Evolutionary conservation across 2,797 vertebrate species (phyloP), one percentile per base, ranked within the genome.

Genomic region (Pachyuromys duprasi): DNA sequence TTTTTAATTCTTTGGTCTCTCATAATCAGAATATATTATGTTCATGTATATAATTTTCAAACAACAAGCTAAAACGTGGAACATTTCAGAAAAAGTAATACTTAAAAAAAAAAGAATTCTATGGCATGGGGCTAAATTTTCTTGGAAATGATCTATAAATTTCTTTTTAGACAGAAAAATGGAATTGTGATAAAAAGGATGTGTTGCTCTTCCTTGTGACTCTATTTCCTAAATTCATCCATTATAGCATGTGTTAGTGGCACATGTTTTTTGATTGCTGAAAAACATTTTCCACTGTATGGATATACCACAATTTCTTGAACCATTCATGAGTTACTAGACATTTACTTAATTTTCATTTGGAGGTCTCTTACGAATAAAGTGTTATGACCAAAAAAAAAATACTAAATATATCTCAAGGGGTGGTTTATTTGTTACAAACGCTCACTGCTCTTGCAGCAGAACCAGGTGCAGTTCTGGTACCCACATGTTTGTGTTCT

Each of bases 261-360:
- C 57, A 70, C 31, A 63, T 86, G n/a, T 86, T n/a, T 91, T 94
- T 89, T 86, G 42, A 55, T 13, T 74, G 69, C 31, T 94, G 28
- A 89, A 72, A 76, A 65, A 39, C 67, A 88, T 83, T 55, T 67
- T 76, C 28, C 17, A 45, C 53, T 82, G 3, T 36, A 53, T 78
- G n/a, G 18, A 49, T 74, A 81, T 39, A 89, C 3, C 42, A 53
- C 74, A 76, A 84, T 69, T 93, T 81, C 67, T 93, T 86, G 62
- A 60, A 18, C 39, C 31, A 96, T 62, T 91, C 24, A 28, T 26
- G 26, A 26, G 14, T 55, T 70, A 22, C 7, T 55, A 55, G 8
- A 55, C 8, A 70, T 36, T 70, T 86, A 7, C 8, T 55, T n/a
- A 70, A 36, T 69, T 69, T 84, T 69, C 53, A 80, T 75, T 65